phyloP scores from a whole-genome alignment of 2,888 invertebrate genomes.

The Plusia festucae region DNA sequence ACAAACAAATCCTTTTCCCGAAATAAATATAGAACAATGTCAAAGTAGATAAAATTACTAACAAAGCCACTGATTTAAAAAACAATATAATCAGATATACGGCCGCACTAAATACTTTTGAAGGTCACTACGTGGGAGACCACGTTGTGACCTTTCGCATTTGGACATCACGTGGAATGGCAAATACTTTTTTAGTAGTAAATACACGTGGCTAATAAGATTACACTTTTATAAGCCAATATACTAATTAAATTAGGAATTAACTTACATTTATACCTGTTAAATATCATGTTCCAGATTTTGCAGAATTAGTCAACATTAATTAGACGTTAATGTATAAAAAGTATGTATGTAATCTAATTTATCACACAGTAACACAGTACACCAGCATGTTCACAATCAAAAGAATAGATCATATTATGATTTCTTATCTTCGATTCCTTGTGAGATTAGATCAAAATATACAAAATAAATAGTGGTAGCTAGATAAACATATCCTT shows the following conservation, averaged over 20 bases:
- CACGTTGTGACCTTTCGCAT: constrained; percentile 10
- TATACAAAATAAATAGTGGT: not conserved
- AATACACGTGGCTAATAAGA: constrained; percentile 43
- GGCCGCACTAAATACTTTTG: not conserved
- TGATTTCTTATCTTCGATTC: not conserved
- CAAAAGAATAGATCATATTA: not conserved
- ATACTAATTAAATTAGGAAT: constrained; percentile 43
- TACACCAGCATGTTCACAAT: too few relatives aligned
- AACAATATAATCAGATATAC: not conserved
- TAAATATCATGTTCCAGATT: not conserved
- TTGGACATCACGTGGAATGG: constrained; percentile 34
- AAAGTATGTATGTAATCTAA: too few relatives aligned
- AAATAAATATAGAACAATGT: constrained; percentile 1
- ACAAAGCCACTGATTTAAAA: constrained; percentile 1
- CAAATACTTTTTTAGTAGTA: constrained; percentile 31
- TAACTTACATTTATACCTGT: constrained; percentile 14
- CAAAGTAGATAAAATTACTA: not conserved
- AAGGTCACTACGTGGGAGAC: constrained; percentile 19
- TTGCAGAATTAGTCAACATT: not conserved
- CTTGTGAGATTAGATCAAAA: not conserved
- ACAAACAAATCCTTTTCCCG: not conserved
- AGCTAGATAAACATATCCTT: not conserved
- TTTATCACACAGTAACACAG: too few relatives aligned
- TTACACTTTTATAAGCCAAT: constrained; percentile 39
- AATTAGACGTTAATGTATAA: too few relatives aligned